Evolutionary conservation across 2,113 vertebrate genomes (phyloP).

Genomic region (Periophthalmus modestus): DNA sequence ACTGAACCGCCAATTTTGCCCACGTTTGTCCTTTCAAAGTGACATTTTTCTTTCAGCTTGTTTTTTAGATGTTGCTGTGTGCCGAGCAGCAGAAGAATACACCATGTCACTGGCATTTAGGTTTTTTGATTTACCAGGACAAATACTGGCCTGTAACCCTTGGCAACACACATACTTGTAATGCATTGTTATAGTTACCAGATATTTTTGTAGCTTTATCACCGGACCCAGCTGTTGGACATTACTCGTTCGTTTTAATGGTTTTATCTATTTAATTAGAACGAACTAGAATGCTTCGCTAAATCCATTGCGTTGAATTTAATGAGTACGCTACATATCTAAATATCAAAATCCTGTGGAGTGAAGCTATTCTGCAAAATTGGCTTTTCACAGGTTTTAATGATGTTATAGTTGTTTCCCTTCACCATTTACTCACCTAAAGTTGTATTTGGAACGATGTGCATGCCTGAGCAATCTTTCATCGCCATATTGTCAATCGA

Average conservation of each 20-base stretch:
- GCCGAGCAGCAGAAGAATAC: conserved; percentile 1
- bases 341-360: too few relatives aligned
- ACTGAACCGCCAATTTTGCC: background rate
- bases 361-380: too few relatives aligned
- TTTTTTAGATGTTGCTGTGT: conserved; percentile 3
- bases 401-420: too few relatives aligned
- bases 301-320: too few relatives aligned
- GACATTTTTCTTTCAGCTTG: conserved; percentile 3
- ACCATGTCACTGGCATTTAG: conserved; percentile 7
- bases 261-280: background rate
- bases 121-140: background rate
- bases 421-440: too few relatives aligned
- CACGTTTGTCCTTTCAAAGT: background rate
- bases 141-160: background rate
- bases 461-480: too few relatives aligned
- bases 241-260: background rate
- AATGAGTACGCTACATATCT: too few relatives aligned
- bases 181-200: background rate
- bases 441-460: too few relatives aligned
- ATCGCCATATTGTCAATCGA: too few relatives aligned
- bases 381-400: too few relatives aligned
- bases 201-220: background rate
- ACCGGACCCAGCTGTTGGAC: background rate
- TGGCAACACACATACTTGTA: conserved; percentile 6
- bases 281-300: too few relatives aligned